Conservation (phyloP, 2,888 invertebrate species). For the Ecdyonurus torrentis region DNA sequence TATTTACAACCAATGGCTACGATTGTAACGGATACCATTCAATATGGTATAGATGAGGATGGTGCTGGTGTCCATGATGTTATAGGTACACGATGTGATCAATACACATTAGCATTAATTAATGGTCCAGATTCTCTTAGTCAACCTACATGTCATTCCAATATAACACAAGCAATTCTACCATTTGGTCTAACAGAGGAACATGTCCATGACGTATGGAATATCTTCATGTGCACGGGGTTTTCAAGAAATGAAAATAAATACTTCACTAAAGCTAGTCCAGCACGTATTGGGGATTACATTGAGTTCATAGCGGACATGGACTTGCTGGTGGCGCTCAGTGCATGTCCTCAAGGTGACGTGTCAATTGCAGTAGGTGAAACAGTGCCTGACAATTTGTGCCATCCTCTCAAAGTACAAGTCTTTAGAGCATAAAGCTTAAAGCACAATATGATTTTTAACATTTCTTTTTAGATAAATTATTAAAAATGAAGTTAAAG, state of each 20-base stretch:
- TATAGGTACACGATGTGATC: slow-evolving; percentile 27
- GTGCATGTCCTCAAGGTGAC: slow-evolving; percentile 31
- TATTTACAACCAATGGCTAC: slow-evolving; percentile 31
- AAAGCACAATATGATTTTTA: too few relatives aligned
- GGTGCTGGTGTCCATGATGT: slow-evolving; percentile 31
- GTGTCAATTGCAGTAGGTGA: slow-evolving; percentile 28
- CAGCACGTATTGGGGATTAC: slow-evolving; percentile 29
- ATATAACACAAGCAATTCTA: slow-evolving; percentile 26
- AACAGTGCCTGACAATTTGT: slow-evolving; percentile 25
- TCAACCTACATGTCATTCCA: slow-evolving; percentile 30
- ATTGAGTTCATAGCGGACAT: slow-evolving; percentile 35
- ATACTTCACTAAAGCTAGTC: slow-evolving; percentile 33
- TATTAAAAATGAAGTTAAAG: too few relatives aligned
- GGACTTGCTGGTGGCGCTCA: slow-evolving; percentile 29
- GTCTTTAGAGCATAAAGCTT: slow-evolving; percentile 22
- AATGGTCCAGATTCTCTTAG: slow-evolving; percentile 22
- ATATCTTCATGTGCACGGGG: slow-evolving; percentile 34
- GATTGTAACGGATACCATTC: slow-evolving; percentile 29
- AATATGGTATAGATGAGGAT: slow-evolving; percentile 31
- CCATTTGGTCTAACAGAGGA: slow-evolving; percentile 26
- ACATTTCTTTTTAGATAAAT: too few relatives aligned
- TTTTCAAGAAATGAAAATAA: slow-evolving; percentile 25
- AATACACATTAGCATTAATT: slow-evolving; percentile 30
- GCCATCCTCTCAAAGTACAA: slow-evolving; percentile 27
- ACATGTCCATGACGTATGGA: slow-evolving; percentile 34